Evolutionary conservation across 2,797 vertebrate genomes (phyloP).

Genomic region (Graptemys geographica): DNA sequence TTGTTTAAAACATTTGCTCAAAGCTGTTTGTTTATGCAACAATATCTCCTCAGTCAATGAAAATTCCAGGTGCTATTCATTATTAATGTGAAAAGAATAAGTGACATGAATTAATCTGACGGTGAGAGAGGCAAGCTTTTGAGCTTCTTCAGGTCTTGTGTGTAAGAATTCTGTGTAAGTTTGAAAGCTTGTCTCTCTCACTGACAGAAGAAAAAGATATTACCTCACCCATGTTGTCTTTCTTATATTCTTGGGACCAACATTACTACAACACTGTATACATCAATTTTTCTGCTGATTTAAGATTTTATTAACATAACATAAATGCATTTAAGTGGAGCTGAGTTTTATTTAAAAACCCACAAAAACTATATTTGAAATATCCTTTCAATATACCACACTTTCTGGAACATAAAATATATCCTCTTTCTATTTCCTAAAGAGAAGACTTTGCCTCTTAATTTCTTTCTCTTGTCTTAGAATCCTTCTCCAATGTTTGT

Average conservation of each 20-base stretch:
- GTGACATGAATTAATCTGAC: not conserved
- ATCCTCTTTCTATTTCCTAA: not conserved
- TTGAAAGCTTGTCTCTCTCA: not conserved
- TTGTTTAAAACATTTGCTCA: slow-evolving; percentile 33
- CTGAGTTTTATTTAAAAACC: not conserved
- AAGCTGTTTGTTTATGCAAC: slow-evolving; percentile 45
- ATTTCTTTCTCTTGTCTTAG: not conserved
- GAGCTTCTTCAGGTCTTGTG: not conserved
- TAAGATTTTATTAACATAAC: slow-evolving; percentile 2
- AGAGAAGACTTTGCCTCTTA: not conserved
- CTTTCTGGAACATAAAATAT: not conserved
- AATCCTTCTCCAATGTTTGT: not conserved
- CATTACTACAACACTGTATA: not conserved
- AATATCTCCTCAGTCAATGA: slow-evolving; percentile 29
- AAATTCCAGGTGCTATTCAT: slow-evolving; percentile 17
- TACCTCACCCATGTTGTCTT: not conserved
- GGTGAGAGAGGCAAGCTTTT: not conserved
- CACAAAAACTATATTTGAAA: not conserved
- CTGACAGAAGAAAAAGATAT: not conserved
- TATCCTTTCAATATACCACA: not conserved
- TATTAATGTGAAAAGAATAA: slow-evolving; percentile 14
- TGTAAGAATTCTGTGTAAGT: not conserved
- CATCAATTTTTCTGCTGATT: slow-evolving; percentile 14
- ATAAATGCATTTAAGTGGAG: not conserved
- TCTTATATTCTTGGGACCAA: not conserved